A percentile compares a stretch with the other conserved stretches of the same genome.
Conservation (phyloP, 2,888 invertebrate species). For the Eupithecia exiguata region DNA sequence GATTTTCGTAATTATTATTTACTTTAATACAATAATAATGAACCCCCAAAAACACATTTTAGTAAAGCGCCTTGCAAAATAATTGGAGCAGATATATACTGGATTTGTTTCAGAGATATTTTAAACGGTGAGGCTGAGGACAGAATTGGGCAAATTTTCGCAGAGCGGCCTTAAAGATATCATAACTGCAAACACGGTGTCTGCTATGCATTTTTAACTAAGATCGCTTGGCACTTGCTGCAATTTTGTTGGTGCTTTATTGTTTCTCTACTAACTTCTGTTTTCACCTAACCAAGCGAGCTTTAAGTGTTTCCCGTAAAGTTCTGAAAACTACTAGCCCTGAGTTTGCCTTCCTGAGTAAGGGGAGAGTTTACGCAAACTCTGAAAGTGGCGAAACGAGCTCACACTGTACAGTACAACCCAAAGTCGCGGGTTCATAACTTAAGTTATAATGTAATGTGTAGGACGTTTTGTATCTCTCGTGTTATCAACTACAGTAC, state of each 20-base stretch:
- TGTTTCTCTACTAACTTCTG: background rate
- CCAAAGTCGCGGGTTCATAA: background rate
- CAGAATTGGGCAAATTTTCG: too few species aligned
- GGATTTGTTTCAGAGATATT: too few species aligned
- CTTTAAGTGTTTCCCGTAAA: background rate
- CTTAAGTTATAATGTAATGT: slow-evolving; percentile 1
- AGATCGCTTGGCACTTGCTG: background rate
- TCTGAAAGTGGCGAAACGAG: background rate
- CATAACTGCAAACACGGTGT: background rate
- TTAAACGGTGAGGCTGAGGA: too few species aligned
- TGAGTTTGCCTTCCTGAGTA: background rate
- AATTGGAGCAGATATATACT: too few species aligned
- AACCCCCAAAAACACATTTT: too few species aligned
- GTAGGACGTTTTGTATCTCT: slow-evolving; percentile 10
- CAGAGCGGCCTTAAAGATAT: too few species aligned
- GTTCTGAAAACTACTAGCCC: background rate
- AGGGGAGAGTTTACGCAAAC: background rate
- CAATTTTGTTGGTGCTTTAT: background rate
- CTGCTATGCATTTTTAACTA: background rate
- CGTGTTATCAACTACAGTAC: slow-evolving; percentile 54
- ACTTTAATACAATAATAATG: too few species aligned
- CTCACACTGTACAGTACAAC: background rate
- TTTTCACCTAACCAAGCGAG: background rate
- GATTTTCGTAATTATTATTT: too few species aligned
- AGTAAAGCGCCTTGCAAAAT: too few species aligned